Conservation (phyloP, 2,797 vertebrate genomes). For the Mormyrops attenuatus region DNA sequence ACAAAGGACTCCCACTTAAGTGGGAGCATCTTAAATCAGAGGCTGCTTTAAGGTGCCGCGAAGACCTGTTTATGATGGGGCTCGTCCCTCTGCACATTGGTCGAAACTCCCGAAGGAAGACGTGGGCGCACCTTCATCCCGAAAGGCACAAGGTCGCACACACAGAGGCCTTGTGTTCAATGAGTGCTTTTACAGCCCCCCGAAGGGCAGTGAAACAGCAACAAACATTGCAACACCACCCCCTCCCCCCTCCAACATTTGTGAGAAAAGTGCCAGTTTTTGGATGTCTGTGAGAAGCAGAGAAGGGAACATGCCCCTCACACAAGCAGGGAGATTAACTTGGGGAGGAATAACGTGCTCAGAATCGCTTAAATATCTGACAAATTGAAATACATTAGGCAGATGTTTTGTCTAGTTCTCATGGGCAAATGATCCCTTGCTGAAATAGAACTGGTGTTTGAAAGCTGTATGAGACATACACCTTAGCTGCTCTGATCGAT, state of each 20-base stretch:
- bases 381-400: neutral
- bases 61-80: neutral
- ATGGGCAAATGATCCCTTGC: neutral
- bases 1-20: neutral
- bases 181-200: conserved; percentile 11
- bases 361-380: neutral
- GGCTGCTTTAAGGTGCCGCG: neutral
- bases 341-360: neutral
- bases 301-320: neutral
- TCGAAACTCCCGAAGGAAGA: neutral
- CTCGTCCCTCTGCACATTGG: neutral
- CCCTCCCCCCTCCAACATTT: neutral
- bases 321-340: neutral
- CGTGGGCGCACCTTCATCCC: neutral
- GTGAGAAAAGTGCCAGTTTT: neutral
- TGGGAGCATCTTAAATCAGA: neutral
- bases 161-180: neutral
- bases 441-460: neutral
- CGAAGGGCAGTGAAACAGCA: neutral
- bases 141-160: neutral
- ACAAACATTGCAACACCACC: neutral
- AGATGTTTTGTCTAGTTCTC: neutral
- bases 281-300: neutral
- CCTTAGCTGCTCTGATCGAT: neutral
- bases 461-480: neutral